Conservation (phyloP, 2,888 invertebrate genomes). For the Incurvaria masculella region DNA sequence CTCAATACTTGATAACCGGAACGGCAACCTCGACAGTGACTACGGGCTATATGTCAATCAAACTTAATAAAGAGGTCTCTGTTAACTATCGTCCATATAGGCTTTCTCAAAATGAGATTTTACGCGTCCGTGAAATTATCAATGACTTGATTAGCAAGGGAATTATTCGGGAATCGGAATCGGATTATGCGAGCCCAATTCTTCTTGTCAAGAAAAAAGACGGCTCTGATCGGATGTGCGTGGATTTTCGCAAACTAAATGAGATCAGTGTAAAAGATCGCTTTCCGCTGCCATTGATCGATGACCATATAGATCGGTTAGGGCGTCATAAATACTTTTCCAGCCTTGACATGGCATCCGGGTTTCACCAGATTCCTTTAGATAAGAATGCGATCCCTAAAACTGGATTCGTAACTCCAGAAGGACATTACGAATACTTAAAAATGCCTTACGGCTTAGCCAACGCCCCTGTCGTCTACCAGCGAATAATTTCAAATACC, state of each 20-base stretch:
- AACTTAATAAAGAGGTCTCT: neutral
- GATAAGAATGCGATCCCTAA: neutral
- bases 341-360: neutral
- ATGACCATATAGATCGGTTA: constrained; percentile 2
- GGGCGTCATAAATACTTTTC: neutral
- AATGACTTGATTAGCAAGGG: neutral
- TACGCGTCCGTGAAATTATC: neutral
- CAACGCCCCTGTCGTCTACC: constrained; percentile 3
- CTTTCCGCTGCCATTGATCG: neutral
- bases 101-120: neutral
- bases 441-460: constrained; percentile 3
- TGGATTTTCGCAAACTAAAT: neutral
- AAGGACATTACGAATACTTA: constrained; percentile 4
- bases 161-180: neutral
- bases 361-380: constrained; percentile 7
- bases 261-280: neutral
- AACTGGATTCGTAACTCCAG: constrained; percentile 1
- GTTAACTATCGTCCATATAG: neutral
- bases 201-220: neutral
- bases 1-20: neutral
- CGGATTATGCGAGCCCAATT: neutral
- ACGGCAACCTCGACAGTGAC: neutral
- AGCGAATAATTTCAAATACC: constrained; percentile 1
- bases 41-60: neutral
- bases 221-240: neutral